Base-by-base conservation (phyloP, 2,888 invertebrate genomes). In the Pheosia tremula region DNA sequence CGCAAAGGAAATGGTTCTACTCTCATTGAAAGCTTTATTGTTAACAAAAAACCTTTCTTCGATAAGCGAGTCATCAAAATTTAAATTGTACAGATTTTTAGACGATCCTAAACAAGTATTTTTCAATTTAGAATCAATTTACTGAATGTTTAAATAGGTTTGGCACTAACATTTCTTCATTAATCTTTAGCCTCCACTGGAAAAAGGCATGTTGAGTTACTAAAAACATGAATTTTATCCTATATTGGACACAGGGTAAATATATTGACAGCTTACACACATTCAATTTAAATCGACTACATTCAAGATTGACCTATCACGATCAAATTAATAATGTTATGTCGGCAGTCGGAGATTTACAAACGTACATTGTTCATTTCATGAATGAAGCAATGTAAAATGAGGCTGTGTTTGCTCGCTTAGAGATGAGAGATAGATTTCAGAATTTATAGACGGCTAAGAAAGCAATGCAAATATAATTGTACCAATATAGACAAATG, bases 301-400 rank as follows among this genome's bases (percentile, higher is more conserved):
- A 37, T 53, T 53, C 53, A 36, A n/a, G 53, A 53, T 36, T 53
- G 53, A 53, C 53, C 53, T 53, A 53, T 53, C 53, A 53, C 53
- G 53, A 55, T n/a, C 55, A 55, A 41, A 55, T 55, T 55, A 55
- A 39, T 55, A 55, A 55, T 55, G 39, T 55, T 55, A 2, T 55
- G 39, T n/a, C 38, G n/a, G 39, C 39, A 55, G 38, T 4, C 24
- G 53, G 37, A 6, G 53, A 37, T 53, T 53, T 38, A 53, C 53
- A 6, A 24, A 24, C 24, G 11, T 11, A 24, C 53, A 47, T 11
- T 5, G 47, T 5, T n/a, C n/a, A n/a, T n/a, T 43, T 43, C 9
- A 10, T 8, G 43, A 43, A 47, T 4, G 6, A 4, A 47, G 47
- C 45, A 45, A 45, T 45, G 10, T 11, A 10, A 45, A 45, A 4